Conservation (phyloP, 1,140 invertebrate genomes). For the Drosophila bocki region DNA sequence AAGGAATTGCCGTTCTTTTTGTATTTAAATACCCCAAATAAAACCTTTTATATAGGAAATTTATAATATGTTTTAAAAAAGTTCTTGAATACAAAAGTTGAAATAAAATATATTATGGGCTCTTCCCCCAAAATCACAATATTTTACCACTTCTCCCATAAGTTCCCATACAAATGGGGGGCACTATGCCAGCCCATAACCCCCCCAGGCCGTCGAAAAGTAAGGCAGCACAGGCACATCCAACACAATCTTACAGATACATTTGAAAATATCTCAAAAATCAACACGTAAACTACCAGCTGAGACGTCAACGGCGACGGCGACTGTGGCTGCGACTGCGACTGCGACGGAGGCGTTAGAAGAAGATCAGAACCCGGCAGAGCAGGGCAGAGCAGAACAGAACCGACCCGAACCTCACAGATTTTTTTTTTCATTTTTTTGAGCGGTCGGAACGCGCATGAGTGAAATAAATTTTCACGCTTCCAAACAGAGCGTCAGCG, state of each 20-base stretch:
- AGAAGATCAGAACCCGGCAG: constrained; percentile 22
- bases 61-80: too few species aligned
- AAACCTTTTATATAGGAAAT: too few species aligned
- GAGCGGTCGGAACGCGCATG: constrained; percentile 68
- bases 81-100: too few species aligned
- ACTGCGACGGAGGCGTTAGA: constrained; percentile 29
- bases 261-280: constrained; percentile 84
- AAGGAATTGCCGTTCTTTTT: too few species aligned
- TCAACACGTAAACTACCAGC: constrained; percentile 70
- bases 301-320: constrained; percentile 22
- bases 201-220: constrained; percentile 25
- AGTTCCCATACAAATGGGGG: constrained; percentile 43
- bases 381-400: constrained; percentile 8
- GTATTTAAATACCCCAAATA: too few species aligned
- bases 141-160: background rate
- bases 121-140: background rate
- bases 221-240: constrained; percentile 59
- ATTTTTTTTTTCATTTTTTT: background rate
- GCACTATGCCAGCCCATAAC: constrained; percentile 49
- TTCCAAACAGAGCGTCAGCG: constrained; percentile 74
- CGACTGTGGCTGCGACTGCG: constrained; percentile 7
- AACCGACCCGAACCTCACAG: constrained; percentile 31
- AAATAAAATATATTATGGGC: too few species aligned
- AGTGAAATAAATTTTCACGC: constrained; percentile 82
- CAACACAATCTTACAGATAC: constrained; percentile 70